Base-by-base conservation (phyloP, 2,888 invertebrate species). In the Notocelia uddmanniana region DNA sequence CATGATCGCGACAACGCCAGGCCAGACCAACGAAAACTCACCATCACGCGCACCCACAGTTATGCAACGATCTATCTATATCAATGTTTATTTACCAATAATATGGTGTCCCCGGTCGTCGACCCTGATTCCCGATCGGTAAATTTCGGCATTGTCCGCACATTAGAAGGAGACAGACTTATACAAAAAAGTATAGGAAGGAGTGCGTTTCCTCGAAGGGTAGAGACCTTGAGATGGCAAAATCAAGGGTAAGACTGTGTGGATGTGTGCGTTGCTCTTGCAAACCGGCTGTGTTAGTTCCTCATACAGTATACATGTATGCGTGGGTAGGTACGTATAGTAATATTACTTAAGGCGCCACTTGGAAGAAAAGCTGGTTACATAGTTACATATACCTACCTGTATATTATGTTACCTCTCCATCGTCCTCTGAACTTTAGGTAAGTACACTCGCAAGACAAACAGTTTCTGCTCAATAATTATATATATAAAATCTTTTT, bases 201-300 rank as follows among this genome's bases (percentile, higher is more conserved):
- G 89, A 93, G 83, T 78, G 88, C 82, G 84, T 82, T 76, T 74
- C 76, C 78, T 76, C 80, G 76, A 89, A 89, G 93, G 93, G 93
- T 92, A 92, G 93, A 92, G 93, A 93, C 93, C 93, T 93, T 93
- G 93, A 93, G 93, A 91, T 89, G 88, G 92, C 92, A 90, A 93
- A 93, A 93, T 93, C 93, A 93, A 93, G 93, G 93, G 93, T 93
- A 93, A 93, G 81, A 86, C 79, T 80, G 76, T 84, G 82, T 75
- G 78, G 62, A 74, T 83, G 93, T 92, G 91, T 91, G 92, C 79
- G 89, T 85, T 79, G 79, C 75, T 78, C 76, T 81, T 79, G 80
- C 79, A 82, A 83, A 79, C 80, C 80, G 83, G 81, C 73, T 74
- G 74, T 81, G 77, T 86, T 85, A 87, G 85, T 86, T 82, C 78